These are phyloP conservation scores for Polydrusus cervinus DNA, from an alignment of 2,888 invertebrate species.

Conservation along the genomic window DNA sequence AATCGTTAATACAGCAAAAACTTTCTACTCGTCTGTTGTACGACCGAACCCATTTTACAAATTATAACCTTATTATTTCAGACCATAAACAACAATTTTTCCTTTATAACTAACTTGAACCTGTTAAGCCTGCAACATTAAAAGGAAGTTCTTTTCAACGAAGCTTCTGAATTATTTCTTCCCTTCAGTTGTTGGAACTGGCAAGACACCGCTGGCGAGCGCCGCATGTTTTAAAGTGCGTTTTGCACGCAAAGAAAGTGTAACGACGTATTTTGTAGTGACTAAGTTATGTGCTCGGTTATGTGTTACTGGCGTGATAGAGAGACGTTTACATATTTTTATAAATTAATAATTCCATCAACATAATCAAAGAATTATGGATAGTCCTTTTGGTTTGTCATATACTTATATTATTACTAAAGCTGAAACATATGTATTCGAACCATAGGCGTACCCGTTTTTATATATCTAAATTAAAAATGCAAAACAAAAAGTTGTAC, in stretches of 20 bases:
- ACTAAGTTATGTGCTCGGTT: constrained; percentile 44
- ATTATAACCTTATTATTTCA: constrained; percentile 39
- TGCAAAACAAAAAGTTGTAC: too few relatives aligned
- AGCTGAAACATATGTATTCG: too few relatives aligned
- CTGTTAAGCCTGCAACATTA: constrained; percentile 21
- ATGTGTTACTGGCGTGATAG: constrained; percentile 37
- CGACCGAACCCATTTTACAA: constrained; percentile 23
- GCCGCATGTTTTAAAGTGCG: constrained; percentile 39
- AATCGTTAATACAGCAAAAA: constrained; percentile 5
- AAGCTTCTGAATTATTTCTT: constrained; percentile 54
- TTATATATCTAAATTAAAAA: too few relatives aligned
- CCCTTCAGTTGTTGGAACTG: constrained; percentile 44
- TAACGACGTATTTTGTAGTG: constrained; percentile 42
- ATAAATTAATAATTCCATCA: neutral
- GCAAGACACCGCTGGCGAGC: constrained; percentile 50
- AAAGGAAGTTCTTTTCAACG: constrained; percentile 46
- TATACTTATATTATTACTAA: too few relatives aligned
- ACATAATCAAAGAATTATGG: too few relatives aligned
- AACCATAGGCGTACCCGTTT: too few relatives aligned
- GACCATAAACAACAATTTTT: constrained; percentile 45
- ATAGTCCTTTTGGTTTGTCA: too few relatives aligned
- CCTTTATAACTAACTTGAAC: constrained; percentile 17
- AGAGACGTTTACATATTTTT: constrained; percentile 6
- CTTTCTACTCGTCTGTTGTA: neutral
- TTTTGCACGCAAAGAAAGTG: constrained; percentile 50